Evolutionary conservation across 1,140 invertebrate genomes (phyloP).

Genomic region (Chionoecetes opilio): DNA sequence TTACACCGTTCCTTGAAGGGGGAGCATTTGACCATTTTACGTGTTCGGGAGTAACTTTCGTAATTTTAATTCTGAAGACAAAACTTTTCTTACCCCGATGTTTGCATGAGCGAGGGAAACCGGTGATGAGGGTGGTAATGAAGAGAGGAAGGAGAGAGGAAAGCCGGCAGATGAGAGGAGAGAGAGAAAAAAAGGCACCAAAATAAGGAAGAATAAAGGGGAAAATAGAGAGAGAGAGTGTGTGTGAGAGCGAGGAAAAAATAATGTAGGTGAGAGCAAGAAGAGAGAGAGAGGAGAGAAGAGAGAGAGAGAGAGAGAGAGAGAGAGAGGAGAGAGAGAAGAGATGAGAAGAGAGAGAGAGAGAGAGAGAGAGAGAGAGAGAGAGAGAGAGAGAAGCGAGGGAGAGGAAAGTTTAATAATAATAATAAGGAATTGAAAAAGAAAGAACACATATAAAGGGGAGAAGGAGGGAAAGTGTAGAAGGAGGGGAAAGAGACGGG

Average conservation of each 20-base stretch:
- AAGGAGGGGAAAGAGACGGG: slow-evolving; percentile 4
- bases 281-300: no score
- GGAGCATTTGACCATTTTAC: not conserved
- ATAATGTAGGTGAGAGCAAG: not conserved
- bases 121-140: slow-evolving; percentile 17
- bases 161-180: slow-evolving; percentile 5
- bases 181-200: not conserved
- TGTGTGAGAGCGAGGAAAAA: not conserved
- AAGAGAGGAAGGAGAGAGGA: slow-evolving; percentile 16
- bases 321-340: slow-evolving; percentile 14
- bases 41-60: not conserved
- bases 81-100: not conserved
- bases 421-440: slow-evolving; percentile 31
- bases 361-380: slow-evolving; percentile 31
- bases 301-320: not conserved
- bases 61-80: not conserved
- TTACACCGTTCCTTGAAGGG: not conserved
- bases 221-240: not conserved
- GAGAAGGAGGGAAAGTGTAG: not conserved
- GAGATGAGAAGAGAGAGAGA: no score
- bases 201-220: not conserved
- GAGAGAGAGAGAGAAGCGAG: not conserved
- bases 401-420: slow-evolving; percentile 5
- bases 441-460: slow-evolving; percentile 29
- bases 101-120: slow-evolving; percentile 27